Percentiles rank a stretch among this genome's conserved stretches.
phyloP scores from a whole-genome alignment of 2,888 invertebrate species.

The Monoplex corrugatus region DNA sequence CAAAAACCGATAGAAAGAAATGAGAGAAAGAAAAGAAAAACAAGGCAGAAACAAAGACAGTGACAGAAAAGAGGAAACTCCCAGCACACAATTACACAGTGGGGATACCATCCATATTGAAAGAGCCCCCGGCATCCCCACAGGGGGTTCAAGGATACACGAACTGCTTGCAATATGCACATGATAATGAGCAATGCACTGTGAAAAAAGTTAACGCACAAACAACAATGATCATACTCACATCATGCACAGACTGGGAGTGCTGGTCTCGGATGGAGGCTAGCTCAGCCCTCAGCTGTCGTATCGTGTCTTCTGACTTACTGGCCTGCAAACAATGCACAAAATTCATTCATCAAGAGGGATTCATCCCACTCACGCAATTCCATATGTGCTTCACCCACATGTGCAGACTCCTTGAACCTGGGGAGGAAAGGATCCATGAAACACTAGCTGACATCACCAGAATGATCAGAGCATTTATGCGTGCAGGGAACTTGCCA shows the following conservation, averaged over 20 bases:
- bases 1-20: too few relatives aligned
- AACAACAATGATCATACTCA: slow-evolving; percentile 61
- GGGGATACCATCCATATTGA: too few relatives aligned
- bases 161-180: neutral
- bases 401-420: neutral
- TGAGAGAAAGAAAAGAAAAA: too few relatives aligned
- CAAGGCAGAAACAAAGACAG: too few relatives aligned
- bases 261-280: slow-evolving; percentile 68
- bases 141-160: neutral
- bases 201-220: neutral
- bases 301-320: slow-evolving; percentile 72
- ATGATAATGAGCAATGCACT: neutral
- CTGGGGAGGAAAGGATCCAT: neutral
- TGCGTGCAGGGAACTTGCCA: too few relatives aligned
- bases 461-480: too few relatives aligned
- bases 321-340: slow-evolving; percentile 64
- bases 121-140: too few relatives aligned
- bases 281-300: slow-evolving; percentile 73
- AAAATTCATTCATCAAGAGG: neutral
- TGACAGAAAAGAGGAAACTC: too few relatives aligned
- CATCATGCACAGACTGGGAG: slow-evolving; percentile 71
- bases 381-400: neutral
- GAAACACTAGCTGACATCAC: too few relatives aligned
- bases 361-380: too few relatives aligned
- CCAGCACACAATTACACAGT: too few relatives aligned